Evolutionary conservation across 2,888 invertebrate species (phyloP), one percentile per base, ranked within the genome.

Genomic region (Drosophila vallismaia): DNA sequence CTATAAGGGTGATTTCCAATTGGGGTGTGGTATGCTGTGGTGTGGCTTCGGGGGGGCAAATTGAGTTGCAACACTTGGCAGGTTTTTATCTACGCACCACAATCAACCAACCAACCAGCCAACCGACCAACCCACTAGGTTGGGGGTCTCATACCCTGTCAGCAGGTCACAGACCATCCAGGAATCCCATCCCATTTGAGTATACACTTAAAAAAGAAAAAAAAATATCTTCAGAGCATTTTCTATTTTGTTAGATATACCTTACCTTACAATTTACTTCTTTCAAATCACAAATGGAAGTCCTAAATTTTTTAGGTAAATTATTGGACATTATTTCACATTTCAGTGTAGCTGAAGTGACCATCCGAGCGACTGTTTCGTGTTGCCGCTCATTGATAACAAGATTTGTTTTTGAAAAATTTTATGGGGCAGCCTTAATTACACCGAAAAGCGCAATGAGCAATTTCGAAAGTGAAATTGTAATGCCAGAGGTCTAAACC

Each of bases 31-130:
- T 24, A 36, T 36, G 12, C 28, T 51, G 26, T 49, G 42, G 28
- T 42, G 10, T 12, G 19, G 42, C 49, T 14, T 31, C 36, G 12
- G 50, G 36, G 59, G 24, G 71, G 69, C 80, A 79, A 79, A 88
- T 78, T 75, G 85, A 88, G 88, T 88, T 88, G 78, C 83, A 85
- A 83, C 81, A 85, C 84, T 85, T 87, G 85, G 87, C 87, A 85
- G 87, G 80, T 80, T 84, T 85, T 85, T 85, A 85, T 85, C 85
- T 85, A 80, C 87, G 87, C 85, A 85, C 83, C 85, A 82, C 80
- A 87, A 85, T 85, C 84, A 74, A 78, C 75, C 75, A 59, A 63
- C 33, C 69, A 54, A 36, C 10, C 53, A 48, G 50, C 58, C 74
- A 68, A 55, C 57, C 54, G 50, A 56, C 40, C 56, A 36, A 19